Percentiles rank a stretch among this genome's conserved stretches.
phyloP scores from a whole-genome alignment of 1,140 invertebrate genomes.

The Macrocentrus cingulum region DNA sequence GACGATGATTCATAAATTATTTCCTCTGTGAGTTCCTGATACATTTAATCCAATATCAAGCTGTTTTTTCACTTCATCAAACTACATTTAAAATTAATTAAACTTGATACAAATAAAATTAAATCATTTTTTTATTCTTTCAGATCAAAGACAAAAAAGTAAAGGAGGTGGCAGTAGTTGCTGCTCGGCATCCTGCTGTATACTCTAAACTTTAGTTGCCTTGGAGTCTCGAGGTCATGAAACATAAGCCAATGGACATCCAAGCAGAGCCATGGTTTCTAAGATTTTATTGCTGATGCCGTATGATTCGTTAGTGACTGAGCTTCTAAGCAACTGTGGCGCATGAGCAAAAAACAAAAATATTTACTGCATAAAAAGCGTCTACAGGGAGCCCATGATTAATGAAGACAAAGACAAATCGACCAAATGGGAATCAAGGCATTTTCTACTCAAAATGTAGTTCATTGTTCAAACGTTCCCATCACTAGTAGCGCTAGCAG shows the following conservation, averaged over 20 bases:
- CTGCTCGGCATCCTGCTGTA: slow-evolving; percentile 88
- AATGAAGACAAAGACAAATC: background rate
- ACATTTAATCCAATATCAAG: slow-evolving; percentile 1
- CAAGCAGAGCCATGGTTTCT: slow-evolving; percentile 51
- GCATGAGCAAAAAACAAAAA: background rate
- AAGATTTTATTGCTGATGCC: slow-evolving; percentile 52
- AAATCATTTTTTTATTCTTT: too few species aligned
- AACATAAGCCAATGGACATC: slow-evolving; percentile 40
- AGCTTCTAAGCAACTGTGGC: slow-evolving; percentile 50
- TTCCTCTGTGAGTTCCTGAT: slow-evolving; percentile 1
- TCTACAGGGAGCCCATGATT: background rate
- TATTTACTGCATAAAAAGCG: background rate
- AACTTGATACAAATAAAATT: too few species aligned
- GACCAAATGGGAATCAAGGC: slow-evolving; percentile 5
- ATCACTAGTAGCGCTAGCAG: background rate
- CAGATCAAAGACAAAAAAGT: slow-evolving; percentile 93
- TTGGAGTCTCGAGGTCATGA: slow-evolving; percentile 43
- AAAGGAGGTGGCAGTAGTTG: slow-evolving; percentile 91
- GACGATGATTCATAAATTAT: slow-evolving; percentile 24
- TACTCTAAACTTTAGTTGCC: slow-evolving; percentile 72
- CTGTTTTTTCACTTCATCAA: too few species aligned
- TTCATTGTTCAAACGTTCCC: slow-evolving; percentile 5
- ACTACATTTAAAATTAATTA: too few species aligned
- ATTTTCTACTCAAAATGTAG: slow-evolving; percentile 13
- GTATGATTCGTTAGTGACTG: slow-evolving; percentile 52